These are phyloP conservation scores for Mus minutoides DNA, from an alignment of 2,797 vertebrate species.

Conservation along the genomic window DNA sequence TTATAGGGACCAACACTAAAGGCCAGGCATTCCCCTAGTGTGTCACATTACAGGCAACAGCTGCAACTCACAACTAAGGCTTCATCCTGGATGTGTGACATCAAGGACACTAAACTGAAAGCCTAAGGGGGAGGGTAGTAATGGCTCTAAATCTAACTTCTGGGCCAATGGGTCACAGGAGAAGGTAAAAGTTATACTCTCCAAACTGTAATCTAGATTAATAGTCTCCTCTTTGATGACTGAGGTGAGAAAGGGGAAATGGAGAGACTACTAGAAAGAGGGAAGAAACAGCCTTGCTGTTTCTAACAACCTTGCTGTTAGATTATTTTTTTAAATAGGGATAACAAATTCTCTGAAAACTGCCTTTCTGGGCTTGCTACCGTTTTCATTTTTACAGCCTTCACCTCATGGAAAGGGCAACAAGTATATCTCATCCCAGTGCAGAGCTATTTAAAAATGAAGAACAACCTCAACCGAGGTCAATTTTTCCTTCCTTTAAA, in stretches of 20 bases:
- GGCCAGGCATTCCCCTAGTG: constrained; percentile 66
- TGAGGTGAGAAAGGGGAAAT: constrained; percentile 42
- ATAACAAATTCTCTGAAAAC: constrained; percentile 19
- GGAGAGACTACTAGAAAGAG: constrained; percentile 2
- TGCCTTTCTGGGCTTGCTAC: constrained; percentile 22
- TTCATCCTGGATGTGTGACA: constrained; percentile 61
- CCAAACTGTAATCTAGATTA: constrained; percentile 39
- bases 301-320: constrained; percentile 12
- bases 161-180: constrained; percentile 45
- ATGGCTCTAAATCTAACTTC: constrained; percentile 66
- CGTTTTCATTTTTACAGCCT: background rate
- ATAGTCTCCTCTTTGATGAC: background rate
- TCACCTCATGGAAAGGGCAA: constrained; percentile 40
- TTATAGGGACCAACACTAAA: constrained; percentile 63
- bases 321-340: background rate
- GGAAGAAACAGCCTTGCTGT: background rate
- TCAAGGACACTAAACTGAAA: constrained; percentile 65
- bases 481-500: constrained; percentile 37
- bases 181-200: constrained; percentile 28
- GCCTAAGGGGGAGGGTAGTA: constrained; percentile 7
- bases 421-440: constrained; percentile 21
- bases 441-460: constrained; percentile 38
- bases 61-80: constrained; percentile 68
- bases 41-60: constrained; percentile 75
- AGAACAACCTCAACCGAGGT: constrained; percentile 42